These are phyloP conservation scores for Atractosteus spatula DNA, from an alignment of 2,113 vertebrate species.

Conservation along the genomic window DNA sequence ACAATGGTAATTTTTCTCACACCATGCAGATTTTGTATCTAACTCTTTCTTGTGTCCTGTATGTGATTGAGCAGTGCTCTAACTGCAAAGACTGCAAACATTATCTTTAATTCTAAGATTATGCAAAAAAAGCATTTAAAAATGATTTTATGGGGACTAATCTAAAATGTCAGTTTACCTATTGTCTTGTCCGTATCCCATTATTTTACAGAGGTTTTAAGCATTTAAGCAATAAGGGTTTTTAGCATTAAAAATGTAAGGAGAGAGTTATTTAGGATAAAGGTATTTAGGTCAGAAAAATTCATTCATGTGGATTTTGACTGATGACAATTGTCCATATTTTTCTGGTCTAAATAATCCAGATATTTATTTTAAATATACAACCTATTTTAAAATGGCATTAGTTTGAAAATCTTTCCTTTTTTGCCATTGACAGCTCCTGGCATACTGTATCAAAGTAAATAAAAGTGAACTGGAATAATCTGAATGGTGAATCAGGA, in stretches of 20 bases:
- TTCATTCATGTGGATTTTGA: conserved; percentile 44
- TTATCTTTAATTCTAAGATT: conserved; percentile 54
- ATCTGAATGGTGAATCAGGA: neutral
- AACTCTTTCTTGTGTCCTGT: conserved; percentile 33
- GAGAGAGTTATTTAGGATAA: conserved; percentile 28
- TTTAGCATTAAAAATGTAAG: conserved; percentile 60
- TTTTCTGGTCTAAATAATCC: conserved; percentile 20
- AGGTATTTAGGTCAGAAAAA: conserved; percentile 32
- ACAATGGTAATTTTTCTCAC: conserved; percentile 69
- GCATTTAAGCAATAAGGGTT: conserved; percentile 46
- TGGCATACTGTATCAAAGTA: too few relatives aligned
- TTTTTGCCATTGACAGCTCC: too few relatives aligned
- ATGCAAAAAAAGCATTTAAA: conserved; percentile 49
- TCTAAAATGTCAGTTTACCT: conserved; percentile 67
- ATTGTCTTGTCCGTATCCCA: conserved; percentile 57
- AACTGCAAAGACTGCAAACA: conserved; percentile 46
- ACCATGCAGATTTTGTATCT: conserved; percentile 41
- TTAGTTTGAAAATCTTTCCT: conserved; percentile 11
- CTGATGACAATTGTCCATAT: conserved; percentile 39
- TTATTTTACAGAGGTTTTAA: conserved; percentile 59
- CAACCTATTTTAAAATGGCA: neutral
- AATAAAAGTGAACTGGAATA: neutral
- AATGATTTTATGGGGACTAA: conserved; percentile 50
- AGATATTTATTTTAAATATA: conserved; percentile 3
- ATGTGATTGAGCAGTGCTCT: conserved; percentile 48